Evolutionary conservation across 2,888 invertebrate species (phyloP).

Genomic region (Phorcus lineatus): DNA sequence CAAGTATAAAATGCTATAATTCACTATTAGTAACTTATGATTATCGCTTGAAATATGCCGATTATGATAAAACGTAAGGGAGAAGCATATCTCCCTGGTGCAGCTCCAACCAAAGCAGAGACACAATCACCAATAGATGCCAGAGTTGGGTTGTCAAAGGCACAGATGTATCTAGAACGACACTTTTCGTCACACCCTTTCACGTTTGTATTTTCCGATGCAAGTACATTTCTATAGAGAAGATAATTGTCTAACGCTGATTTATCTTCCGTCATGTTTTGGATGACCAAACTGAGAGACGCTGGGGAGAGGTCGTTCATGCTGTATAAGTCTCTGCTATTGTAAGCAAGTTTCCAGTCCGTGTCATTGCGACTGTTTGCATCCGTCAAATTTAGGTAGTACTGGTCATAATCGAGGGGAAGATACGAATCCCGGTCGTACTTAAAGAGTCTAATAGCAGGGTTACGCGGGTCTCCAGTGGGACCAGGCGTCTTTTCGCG

Average conservation of each 20-base stretch:
- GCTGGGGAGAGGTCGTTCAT: constrained; percentile 87
- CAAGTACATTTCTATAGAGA: constrained; percentile 43
- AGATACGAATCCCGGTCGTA: constrained; percentile 83
- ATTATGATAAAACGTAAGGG: neutral
- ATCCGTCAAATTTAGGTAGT: constrained; percentile 86
- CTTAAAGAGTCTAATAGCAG: constrained; percentile 90
- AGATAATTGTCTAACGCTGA: constrained; percentile 41
- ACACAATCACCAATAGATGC: neutral
- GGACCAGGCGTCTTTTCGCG: constrained; percentile 77
- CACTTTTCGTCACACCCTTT: constrained; percentile 43
- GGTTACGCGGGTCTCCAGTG: constrained; percentile 82
- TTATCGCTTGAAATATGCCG: no score
- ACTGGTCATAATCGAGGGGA: constrained; percentile 92
- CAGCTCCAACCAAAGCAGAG: neutral
- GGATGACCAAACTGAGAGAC: constrained; percentile 83
- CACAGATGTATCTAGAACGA: constrained; percentile 12
- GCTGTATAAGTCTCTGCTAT: constrained; percentile 86
- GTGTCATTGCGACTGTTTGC: constrained; percentile 81
- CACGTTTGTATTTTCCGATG: constrained; percentile 27
- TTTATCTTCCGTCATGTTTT: constrained; percentile 36
- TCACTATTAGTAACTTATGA: no score
- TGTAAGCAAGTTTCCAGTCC: constrained; percentile 90
- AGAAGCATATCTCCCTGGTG: neutral
- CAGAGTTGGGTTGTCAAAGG: neutral
- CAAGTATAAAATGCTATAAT: no score